Percentiles rank a stretch among this genome's conserved stretches.
phyloP scores from a whole-genome alignment of 2,113 vertebrate species.

The Microtus montanus region DNA sequence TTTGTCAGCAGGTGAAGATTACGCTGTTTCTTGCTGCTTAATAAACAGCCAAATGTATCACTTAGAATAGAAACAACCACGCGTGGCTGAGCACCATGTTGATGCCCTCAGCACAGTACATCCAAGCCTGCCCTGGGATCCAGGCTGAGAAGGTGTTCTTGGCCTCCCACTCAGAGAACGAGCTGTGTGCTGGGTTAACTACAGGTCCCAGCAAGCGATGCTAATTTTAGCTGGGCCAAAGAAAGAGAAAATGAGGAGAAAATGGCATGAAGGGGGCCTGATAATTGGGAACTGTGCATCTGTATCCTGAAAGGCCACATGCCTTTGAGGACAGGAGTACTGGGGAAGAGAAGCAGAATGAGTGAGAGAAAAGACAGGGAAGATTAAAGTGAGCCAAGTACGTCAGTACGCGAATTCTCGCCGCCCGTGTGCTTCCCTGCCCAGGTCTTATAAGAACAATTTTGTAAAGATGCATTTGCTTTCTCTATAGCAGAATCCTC shows the following conservation, averaged over 20 bases:
- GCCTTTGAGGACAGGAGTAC: neutral
- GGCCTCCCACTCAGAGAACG: constrained; percentile 42
- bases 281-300: constrained; percentile 27
- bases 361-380: neutral
- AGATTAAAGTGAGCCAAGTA: neutral
- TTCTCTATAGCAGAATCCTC: neutral
- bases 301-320: constrained; percentile 1
- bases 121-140: constrained; percentile 36
- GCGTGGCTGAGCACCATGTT: constrained; percentile 18
- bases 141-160: constrained; percentile 58
- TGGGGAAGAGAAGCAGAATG: neutral
- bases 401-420: neutral
- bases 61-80: constrained; percentile 51
- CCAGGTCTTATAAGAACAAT: neutral
- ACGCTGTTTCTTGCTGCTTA: constrained; percentile 39
- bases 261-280: constrained; percentile 43
- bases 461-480: neutral
- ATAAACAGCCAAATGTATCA: constrained; percentile 52
- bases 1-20: constrained; percentile 47
- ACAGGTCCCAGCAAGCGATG: neutral
- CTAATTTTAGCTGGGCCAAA: constrained; percentile 52
- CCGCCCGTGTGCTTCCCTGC: neutral
- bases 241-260: constrained; percentile 40
- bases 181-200: neutral
- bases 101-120: neutral